Evolutionary conservation across 1,140 invertebrate genomes (phyloP), one percentile per base, ranked within the genome.

Genomic region (Sweltsa coloradensis): DNA sequence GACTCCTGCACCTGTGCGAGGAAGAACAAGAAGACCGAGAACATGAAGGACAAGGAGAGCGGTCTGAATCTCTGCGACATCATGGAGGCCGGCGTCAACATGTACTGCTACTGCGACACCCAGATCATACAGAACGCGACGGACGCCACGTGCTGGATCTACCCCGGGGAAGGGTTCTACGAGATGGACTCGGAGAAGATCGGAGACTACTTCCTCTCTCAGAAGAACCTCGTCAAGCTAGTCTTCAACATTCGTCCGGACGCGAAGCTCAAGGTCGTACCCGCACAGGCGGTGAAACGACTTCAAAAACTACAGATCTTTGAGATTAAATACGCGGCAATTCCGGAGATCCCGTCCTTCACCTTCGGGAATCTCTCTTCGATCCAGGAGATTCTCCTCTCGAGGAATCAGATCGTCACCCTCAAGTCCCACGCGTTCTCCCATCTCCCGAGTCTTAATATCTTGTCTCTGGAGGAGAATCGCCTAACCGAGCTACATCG

Each of bases 401-500:
- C 37, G 23, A 24, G 46, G 3, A 40, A 27, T 26, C 68, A 73
- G 50, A 83, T 89, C 9, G 65, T 72, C 46, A 66, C 57, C 0
- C 57, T 89, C 36, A 70, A 71, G 45, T 71, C 72, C 52, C 72
- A 78, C 53, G 71, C 83, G 0, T 82, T 90, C 54, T 71, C 76
- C 16, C 72, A 79, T 52, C 68, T 85, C 50, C 70, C 69, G 0
- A 76, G 76, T 47, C 61, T 88, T 34, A 72, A 72, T 5, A 65
- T 72, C 3, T 69, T 87, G 43, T 78, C 75, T 60, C 63, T 88
- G 45, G 76, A 80, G 47, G 76, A 81, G 40, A 88, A 88, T 60
- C 68, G 69, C 51, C 78, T 88, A 34, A 61, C 70, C 2, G 81
- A 83, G 58, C 74, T 88, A 37, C 75, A 77, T 47, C 73, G 76